phyloP scores from a whole-genome alignment of 2,888 invertebrate genomes.

The Sinelater perroti region DNA sequence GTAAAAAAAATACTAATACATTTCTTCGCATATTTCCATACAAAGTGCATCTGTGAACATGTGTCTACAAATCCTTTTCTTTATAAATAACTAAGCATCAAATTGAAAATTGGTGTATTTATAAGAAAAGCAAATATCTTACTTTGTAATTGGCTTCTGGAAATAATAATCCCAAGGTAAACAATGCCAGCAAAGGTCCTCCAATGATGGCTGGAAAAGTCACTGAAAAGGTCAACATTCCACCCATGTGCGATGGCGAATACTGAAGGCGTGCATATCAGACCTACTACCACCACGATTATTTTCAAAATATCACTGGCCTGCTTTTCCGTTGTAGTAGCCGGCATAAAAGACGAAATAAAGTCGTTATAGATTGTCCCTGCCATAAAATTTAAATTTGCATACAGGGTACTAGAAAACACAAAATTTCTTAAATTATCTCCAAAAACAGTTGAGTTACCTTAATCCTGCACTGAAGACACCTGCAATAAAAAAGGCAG shows the following conservation, averaged over 20 bases:
- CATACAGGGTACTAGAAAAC: constrained; percentile 68
- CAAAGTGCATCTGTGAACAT: no score
- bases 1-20: no score
- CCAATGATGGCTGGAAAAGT: constrained; percentile 52
- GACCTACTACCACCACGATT: constrained; percentile 64
- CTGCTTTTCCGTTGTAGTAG: constrained; percentile 62
- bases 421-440: not conserved
- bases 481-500: constrained; percentile 79
- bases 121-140: constrained; percentile 43
- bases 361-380: constrained; percentile 74
- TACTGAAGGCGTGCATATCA: constrained; percentile 77
- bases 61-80: no score
- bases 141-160: constrained; percentile 71
- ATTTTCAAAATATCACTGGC: constrained; percentile 70
- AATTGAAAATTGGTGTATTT: no score
- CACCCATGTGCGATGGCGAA: constrained; percentile 68
- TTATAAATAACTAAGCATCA: no score
- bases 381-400: constrained; percentile 69
- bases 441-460: constrained; percentile 51
- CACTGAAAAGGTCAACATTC: constrained; percentile 66
- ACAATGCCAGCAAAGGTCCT: constrained; percentile 74
- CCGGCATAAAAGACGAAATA: constrained; percentile 65
- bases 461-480: constrained; percentile 77
- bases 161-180: constrained; percentile 73
- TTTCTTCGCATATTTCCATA: no score